Conservation (phyloP, 2,113 vertebrate genomes). For the Casuarius casuarius region DNA sequence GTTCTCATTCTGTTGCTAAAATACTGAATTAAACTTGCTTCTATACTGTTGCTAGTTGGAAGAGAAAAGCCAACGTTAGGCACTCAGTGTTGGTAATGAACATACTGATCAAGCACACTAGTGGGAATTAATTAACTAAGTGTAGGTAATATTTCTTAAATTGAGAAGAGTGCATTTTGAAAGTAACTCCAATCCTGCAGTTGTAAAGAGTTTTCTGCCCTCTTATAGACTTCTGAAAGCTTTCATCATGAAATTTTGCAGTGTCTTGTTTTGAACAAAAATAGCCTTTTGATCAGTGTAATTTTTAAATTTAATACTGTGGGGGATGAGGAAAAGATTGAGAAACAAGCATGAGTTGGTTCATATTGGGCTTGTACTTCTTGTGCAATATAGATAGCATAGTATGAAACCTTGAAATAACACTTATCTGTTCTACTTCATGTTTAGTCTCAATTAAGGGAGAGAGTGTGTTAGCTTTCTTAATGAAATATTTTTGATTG, state of each 20-base stretch:
- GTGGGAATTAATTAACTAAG: not conserved
- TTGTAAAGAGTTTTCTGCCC: not conserved
- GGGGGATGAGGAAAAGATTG: not conserved
- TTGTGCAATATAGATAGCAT: not conserved
- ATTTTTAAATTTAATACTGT: not conserved
- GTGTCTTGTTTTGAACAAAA: not conserved
- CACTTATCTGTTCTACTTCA: not conserved
- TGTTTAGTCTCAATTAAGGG: not conserved
- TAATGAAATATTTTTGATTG: constrained; percentile 10
- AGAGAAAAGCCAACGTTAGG: not conserved
- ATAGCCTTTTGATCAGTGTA: not conserved
- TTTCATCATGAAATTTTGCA: not conserved
- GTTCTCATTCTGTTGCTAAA: not conserved
- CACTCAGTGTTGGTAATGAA: not conserved
- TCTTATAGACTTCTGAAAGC: not conserved
- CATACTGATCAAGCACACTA: not conserved
- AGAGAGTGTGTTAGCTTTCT: not conserved
- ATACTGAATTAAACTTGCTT: not conserved
- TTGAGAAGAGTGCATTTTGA: not conserved
- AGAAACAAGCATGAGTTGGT: not conserved
- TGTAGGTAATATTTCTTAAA: not conserved
- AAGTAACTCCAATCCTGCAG: not conserved
- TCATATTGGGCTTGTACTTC: not conserved
- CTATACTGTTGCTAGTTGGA: not conserved
- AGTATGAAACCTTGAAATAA: not conserved